Conservation (phyloP, 2,797 vertebrate species). For the Champsocephalus esox region DNA sequence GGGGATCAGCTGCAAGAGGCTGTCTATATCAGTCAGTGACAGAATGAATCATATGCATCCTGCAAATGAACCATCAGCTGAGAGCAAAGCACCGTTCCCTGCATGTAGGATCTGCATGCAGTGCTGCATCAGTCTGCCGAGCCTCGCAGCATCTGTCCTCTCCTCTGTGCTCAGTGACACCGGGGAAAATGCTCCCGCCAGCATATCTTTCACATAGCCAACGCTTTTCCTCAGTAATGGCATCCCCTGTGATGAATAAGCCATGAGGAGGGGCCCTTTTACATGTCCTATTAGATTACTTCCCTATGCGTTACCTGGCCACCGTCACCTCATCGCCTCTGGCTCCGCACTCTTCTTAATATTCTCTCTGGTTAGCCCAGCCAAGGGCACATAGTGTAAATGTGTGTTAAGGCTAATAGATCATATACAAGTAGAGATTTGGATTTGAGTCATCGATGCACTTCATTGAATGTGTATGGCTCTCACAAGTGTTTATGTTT, state of each 20-base stretch:
- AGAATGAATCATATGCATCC: constrained; percentile 35
- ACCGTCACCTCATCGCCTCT: constrained; percentile 63
- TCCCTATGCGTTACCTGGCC: constrained; percentile 74
- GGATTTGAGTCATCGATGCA: constrained; percentile 29
- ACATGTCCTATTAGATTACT: constrained; percentile 83
- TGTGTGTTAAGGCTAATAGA: constrained; percentile 38
- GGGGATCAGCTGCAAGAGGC: constrained; percentile 28
- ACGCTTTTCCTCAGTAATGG: constrained; percentile 76
- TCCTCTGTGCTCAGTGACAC: constrained; percentile 73
- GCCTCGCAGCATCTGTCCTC: constrained; percentile 56
- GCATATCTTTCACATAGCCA: constrained; percentile 73
- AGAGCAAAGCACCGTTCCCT: constrained; percentile 33
- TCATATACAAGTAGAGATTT: constrained; percentile 37
- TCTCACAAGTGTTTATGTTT: constrained; percentile 32
- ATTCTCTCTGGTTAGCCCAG: constrained; percentile 39
- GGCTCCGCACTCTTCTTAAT: constrained; percentile 52
- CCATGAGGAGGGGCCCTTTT: constrained; percentile 83
- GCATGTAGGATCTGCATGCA: constrained; percentile 67
- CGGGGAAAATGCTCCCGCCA: constrained; percentile 73
- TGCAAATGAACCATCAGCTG: constrained; percentile 39
- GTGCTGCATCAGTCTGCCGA: constrained; percentile 58
- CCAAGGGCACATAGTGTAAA: constrained; percentile 56
- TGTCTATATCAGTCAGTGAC: constrained; percentile 30
- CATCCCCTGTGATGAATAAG: constrained; percentile 86
- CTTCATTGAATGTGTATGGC: constrained; percentile 16